phyloP scores from a whole-genome alignment of 2,888 invertebrate genomes.

The Cephus runcator region DNA sequence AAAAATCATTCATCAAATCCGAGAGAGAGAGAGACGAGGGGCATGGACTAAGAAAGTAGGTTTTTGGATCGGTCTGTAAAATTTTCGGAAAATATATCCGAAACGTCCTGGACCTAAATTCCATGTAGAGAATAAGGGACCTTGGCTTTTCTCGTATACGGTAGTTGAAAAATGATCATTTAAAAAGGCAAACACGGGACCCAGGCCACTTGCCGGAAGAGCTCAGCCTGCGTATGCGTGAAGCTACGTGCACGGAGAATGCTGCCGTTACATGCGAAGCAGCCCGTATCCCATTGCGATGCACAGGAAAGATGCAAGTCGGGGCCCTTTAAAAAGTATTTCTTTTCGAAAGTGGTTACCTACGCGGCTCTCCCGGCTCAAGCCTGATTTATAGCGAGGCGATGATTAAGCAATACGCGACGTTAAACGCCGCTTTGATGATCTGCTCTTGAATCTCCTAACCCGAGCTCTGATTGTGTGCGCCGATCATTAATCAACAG shows the following conservation, averaged over 20 bases:
- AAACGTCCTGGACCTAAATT: too few species aligned
- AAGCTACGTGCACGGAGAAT: conserved; percentile 6
- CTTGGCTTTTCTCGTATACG: too few species aligned
- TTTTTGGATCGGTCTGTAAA: too few species aligned
- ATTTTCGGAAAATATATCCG: too few species aligned
- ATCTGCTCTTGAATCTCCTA: conserved; percentile 46
- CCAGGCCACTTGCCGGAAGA: neutral
- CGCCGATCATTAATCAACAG: conserved; percentile 55
- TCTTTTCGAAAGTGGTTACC: conserved; percentile 12
- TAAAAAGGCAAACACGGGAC: too few species aligned
- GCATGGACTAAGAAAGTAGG: too few species aligned
- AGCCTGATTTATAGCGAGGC: conserved; percentile 60
- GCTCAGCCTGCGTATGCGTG: neutral
- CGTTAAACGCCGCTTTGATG: conserved; percentile 61
- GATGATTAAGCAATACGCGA: conserved; percentile 61
- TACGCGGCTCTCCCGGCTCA: conserved; percentile 25
- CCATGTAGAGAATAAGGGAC: too few species aligned
- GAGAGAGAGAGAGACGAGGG: too few species aligned
- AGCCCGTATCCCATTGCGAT: too few species aligned
- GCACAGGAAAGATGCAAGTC: neutral
- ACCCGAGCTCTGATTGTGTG: conserved; percentile 47
- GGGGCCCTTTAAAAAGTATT: conserved; percentile 1
- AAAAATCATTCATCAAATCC: too few species aligned
- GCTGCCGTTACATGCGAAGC: neutral
- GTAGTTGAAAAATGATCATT: too few species aligned